Evolutionary conservation across 2,113 vertebrate species (phyloP).

Genomic region (Dasypus novemcinctus): DNA sequence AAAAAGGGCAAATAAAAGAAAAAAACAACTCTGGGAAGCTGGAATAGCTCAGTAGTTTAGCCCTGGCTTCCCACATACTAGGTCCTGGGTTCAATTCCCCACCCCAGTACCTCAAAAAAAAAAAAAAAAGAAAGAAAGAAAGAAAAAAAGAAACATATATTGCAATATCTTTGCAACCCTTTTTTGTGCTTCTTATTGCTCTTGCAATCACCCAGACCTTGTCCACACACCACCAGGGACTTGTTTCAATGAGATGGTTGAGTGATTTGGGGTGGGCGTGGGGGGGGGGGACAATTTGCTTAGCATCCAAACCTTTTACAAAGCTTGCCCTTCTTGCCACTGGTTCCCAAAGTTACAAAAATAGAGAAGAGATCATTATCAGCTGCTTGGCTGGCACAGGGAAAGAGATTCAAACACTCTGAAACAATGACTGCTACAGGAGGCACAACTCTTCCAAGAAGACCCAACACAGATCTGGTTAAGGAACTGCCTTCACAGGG

Average conservation of each 20-base stretch:
- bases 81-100: no score
- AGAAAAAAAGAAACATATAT: no score
- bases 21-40: no score
- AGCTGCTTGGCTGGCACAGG: background rate
- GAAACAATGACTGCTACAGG: background rate
- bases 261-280: background rate
- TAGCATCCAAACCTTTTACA: background rate
- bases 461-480: background rate
- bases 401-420: background rate
- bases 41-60: no score
- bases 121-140: no score
- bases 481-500: background rate
- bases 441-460: background rate
- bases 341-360: constrained; percentile 13
- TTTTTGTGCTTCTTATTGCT: background rate
- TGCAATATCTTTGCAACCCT: background rate
- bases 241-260: background rate
- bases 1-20: no score
- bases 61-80: no score
- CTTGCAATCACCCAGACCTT: background rate
- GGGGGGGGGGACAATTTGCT: background rate
- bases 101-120: no score
- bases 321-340: background rate
- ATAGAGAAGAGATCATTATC: constrained; percentile 32
- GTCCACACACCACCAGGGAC: background rate